phyloP scores from a whole-genome alignment of 2,113 vertebrate genomes.

The Papio anubis region DNA sequence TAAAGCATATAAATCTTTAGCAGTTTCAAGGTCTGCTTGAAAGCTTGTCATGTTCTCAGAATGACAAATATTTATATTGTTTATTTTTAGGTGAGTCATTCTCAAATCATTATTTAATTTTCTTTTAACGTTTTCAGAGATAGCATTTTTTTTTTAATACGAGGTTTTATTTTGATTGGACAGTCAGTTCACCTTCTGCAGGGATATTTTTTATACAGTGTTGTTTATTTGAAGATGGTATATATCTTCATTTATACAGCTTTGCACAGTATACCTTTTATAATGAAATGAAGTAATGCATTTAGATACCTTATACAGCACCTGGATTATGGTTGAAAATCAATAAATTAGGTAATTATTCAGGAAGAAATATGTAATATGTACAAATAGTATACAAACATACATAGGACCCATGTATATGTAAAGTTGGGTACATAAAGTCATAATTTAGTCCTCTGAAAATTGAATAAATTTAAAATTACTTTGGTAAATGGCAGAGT shows the following conservation, averaged over 20 bases:
- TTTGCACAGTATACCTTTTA: neutral
- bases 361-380: neutral
- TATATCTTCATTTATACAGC: neutral
- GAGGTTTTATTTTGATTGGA: neutral
- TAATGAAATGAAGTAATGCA: neutral
- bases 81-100: slow-evolving; percentile 35
- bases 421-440: neutral
- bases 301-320: neutral
- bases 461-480: slow-evolving; percentile 41
- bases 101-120: slow-evolving; percentile 41
- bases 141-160: neutral
- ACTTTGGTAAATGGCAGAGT: neutral
- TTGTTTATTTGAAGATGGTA: neutral
- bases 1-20: neutral
- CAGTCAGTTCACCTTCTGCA: slow-evolving; percentile 15
- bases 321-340: neutral
- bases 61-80: neutral
- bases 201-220: neutral
- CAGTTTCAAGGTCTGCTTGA: neutral
- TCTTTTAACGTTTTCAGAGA: neutral
- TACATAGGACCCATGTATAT: neutral
- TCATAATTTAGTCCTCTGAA: slow-evolving; percentile 27
- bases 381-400: neutral
- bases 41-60: slow-evolving; percentile 24
- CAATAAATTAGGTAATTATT: neutral